Base-by-base conservation (phyloP, 1,140 invertebrate genomes). In the Drosophila tropicalis region DNA sequence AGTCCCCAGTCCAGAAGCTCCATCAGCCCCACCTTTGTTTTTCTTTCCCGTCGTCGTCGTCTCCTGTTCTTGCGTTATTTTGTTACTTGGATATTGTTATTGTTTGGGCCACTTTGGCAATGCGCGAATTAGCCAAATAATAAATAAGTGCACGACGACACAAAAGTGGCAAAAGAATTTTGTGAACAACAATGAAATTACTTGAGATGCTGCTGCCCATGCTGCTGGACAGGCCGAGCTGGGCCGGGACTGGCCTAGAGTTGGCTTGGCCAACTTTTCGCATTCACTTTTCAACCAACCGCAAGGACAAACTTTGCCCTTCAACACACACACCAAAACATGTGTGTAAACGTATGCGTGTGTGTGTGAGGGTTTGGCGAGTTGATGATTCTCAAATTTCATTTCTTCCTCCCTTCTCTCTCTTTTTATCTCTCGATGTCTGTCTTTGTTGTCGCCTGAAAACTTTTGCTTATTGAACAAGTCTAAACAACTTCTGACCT, bases 111-210 rank as follows among this genome's bases (percentile, higher is more conserved):
- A 79, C 81, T 83, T 78, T 83, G 84, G 77, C 84, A 89, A 74
- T 70, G 84, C 84, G 84, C 84, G 84, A 87, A 87, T 87, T 87
- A 87, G 84, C 84, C 84, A 87, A 89, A 87, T 87, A 87, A 87
- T 87, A 87, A 87, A 87, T 89, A 87, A 89, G 83, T 87, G 84
- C 81, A 81, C 54, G 80, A 87, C 44, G 44, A 51, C 44, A 51
- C 85, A 79, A 87, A 86, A 86, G 79, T 69, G 83, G 79, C 76
- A 70, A 87, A 84, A 76, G 62, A 62, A 47, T 32, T 60, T 89
- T 83, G 76, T 65, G 65, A 87, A 79, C 82, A 82, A 86, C 83
- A 86, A 86, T 86, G 82, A 86, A 86, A 86, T 87, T 86, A 83
- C 76, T 76, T 80, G 74, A 70, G 39, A 68, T 67, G 72, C 64